Base-by-base conservation (phyloP, 2,113 vertebrate genomes). In the Hymenochirus boettgeri region DNA sequence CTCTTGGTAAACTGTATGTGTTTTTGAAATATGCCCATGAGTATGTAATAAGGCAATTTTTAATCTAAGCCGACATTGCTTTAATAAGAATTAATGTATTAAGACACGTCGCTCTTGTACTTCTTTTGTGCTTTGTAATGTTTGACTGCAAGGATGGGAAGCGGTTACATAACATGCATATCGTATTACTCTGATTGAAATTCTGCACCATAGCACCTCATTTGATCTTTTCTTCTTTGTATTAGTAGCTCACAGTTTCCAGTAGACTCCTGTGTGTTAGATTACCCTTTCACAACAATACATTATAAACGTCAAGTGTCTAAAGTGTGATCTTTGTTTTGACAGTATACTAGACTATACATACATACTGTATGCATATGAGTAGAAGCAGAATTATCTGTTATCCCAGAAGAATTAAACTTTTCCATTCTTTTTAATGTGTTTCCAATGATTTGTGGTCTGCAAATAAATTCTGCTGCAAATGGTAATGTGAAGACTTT, bases 291-390 rank as follows among this genome's bases (percentile, higher is more conserved):
- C 37, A 39, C 24, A 39, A 57, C 13, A 37, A 57, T 48, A 57
- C 62, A 65, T 65, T 47, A 45, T 48, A 47, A 35, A 46, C 51
- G 27, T 15, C 15, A 64, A 64, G 13, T 21, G n/a, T 27, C 42
- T 65, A 31, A 45, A 37, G 27, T 11, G 39, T 48, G 47, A 48
- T 57, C 39, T 6, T 6, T 31, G 10, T 31, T 10, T 31, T 6
- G 29, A 31, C n/a, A n/a, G n/a, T n/a, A 42, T 3, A 18, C 15
- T 12, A 42, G 17, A n/a, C 39, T 42, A 17, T 42, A 42, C 5
- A 42, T 42, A n/a, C 39, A 11, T 31, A 5, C 10, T 56, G 50
- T 37, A 57, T 57, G 42, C 53, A 65, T 39, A 57, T 65, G 39
- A 64, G 52, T 31, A 31, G 31, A 23, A 63, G 54, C 52, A 39